Evolutionary conservation across 2,113 vertebrate species (phyloP), one percentile per base, ranked within the genome.

Genomic region (Cygnus buccinator): DNA sequence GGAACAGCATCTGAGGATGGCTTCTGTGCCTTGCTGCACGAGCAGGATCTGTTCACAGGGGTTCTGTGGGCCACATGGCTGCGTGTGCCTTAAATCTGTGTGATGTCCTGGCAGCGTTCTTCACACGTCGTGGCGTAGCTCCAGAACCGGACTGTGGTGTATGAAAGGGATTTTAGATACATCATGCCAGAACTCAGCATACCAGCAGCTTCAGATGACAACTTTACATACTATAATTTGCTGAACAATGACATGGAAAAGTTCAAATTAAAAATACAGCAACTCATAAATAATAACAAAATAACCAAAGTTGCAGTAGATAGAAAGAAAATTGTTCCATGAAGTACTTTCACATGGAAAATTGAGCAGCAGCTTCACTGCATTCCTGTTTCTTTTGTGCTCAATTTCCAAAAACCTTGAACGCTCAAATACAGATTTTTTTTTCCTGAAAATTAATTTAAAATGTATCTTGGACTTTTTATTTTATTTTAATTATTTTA

Each of bases 71-170:
- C 37, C 50, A 14, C 2, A 0, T 10, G 5, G 11, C 33, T 8
- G 37, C 33, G 2, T 4, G 29, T 18, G 10, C 1, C 9, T 11
- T 4, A 2, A 2, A 2, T 12, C 11, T 3, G 29, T 2, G 4
- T 1, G 37, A 6, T 5, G 58, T 11, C 63, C 57, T 13, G 35
- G 1, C 0, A 6, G 35, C 44, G 2, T 46, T 13, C 15, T 3
- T 1, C 67, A 17, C 1, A 1, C 0, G 0, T 9, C 2, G 26
- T 4, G 3, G 44, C 18, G 48, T 9, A 43, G 55, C 84, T 58
- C 54, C 7, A 0, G 48, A 29, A 31, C 0, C 0, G 3, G 13
- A 25, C 58, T 55, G 55, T 28, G 65, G 29, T 12, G 39, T 9
- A 0, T 0, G 70, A 3, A 29, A 29, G 66, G 43, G 22, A 10